Conservation (phyloP, 2,888 invertebrate genomes). For the Nebria salina region DNA sequence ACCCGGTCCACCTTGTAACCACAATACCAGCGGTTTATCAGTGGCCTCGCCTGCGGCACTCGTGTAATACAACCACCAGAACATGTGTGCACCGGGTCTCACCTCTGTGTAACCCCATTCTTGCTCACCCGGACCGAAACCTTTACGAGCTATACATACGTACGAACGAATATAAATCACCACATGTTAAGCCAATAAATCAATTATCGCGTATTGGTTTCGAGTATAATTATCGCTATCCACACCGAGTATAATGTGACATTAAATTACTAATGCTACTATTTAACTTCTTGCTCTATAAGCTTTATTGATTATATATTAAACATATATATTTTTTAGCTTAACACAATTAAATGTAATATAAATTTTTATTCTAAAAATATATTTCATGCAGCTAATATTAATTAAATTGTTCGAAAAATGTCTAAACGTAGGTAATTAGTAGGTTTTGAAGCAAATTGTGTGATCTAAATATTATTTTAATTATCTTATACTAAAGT, state of each 20-base stretch:
- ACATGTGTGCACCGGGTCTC: constrained; percentile 80
- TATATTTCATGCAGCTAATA: no score
- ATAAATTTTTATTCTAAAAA: no score
- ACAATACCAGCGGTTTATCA: constrained; percentile 81
- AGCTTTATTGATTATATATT: neutral
- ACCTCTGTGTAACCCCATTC: constrained; percentile 80
- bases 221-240: neutral
- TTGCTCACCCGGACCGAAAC: constrained; percentile 72
- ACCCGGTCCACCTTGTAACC: constrained; percentile 92
- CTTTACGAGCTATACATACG: constrained; percentile 53
- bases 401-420: no score
- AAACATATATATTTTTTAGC: neutral
- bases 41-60: constrained; percentile 68
- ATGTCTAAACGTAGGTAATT: no score
- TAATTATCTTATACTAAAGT: no score
- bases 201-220: neutral
- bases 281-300: neutral
- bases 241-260: neutral
- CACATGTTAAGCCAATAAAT: neutral
- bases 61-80: constrained; percentile 88
- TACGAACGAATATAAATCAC: constrained; percentile 9
- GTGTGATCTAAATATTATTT: no score
- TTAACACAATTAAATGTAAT: no score
- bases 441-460: no score
- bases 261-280: neutral